Evolutionary conservation across 2,888 invertebrate genomes (phyloP).

Genomic region (Stegophylla sp.): DNA sequence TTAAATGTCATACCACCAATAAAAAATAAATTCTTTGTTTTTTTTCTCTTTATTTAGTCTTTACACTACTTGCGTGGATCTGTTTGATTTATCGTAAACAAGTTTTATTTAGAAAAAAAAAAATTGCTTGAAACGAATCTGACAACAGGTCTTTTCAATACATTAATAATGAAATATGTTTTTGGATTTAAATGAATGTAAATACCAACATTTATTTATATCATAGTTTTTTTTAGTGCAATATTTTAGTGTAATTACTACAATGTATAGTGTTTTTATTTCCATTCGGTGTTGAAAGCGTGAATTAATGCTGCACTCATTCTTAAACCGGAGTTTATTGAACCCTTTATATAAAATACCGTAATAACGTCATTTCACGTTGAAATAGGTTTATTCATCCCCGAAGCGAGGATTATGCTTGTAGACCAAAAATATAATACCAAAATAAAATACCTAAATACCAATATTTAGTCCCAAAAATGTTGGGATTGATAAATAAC

Average conservation of each 20-base stretch:
- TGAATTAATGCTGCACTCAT: no score
- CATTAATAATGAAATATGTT: background rate
- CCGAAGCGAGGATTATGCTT: no score
- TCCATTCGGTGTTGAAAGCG: no score
- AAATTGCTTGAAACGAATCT: conserved; percentile 9
- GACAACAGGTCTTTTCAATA: background rate
- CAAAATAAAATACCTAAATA: no score
- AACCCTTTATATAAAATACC: no score
- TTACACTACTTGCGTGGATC: conserved; percentile 15
- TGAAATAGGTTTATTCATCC: no score
- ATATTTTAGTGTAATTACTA: no score
- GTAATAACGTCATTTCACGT: no score
- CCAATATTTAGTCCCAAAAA: no score
- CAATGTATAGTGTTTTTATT: background rate
- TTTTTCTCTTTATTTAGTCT: background rate
- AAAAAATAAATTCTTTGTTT: conserved; percentile 9
- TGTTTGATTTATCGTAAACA: conserved; percentile 38
- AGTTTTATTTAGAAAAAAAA: conserved; percentile 25
- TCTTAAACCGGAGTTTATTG: no score
- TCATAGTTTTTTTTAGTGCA: background rate
- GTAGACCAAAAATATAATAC: no score
- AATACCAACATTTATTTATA: background rate
- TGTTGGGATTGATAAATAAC: no score
- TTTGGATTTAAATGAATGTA: conserved; percentile 12
- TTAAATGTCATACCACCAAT: conserved; percentile 8